phyloP scores from a whole-genome alignment of 2,888 invertebrate species.

The Mimumesa dahlbomi region DNA sequence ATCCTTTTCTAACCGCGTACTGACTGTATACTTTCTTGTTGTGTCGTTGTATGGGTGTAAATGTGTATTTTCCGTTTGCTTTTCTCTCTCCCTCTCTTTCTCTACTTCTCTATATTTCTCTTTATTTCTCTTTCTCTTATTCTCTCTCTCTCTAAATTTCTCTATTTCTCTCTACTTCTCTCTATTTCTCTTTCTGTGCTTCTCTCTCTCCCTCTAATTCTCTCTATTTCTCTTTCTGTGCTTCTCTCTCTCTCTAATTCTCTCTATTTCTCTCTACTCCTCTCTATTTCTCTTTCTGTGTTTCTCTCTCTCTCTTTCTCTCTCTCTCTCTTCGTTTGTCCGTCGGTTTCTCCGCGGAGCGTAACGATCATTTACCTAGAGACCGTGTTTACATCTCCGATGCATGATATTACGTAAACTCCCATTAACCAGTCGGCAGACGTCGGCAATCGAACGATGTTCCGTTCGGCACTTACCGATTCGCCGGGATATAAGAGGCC shows the following conservation, averaged over 20 bases:
- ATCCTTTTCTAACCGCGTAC: no score
- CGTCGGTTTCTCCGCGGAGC: not conserved
- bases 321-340: not conserved
- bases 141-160: no score
- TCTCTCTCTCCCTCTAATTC: not conserved
- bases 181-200: not conserved
- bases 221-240: not conserved
- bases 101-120: no score
- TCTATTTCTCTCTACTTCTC: not conserved
- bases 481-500: conserved; percentile 19
- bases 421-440: conserved; percentile 35
- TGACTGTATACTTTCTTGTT: no score
- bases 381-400: conserved; percentile 13
- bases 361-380: conserved; percentile 20
- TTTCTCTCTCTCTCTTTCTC: not conserved
- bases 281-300: not conserved
- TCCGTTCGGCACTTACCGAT: conserved; percentile 29
- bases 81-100: not conserved
- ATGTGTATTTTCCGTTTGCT: not conserved
- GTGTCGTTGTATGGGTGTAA: no score
- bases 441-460: conserved; percentile 18
- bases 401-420: conserved; percentile 44
- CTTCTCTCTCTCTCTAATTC: not conserved
- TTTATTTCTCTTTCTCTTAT: no score
- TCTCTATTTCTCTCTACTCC: not conserved